Conservation (phyloP, 1,140 invertebrate species). For the Fopius arisanus region DNA sequence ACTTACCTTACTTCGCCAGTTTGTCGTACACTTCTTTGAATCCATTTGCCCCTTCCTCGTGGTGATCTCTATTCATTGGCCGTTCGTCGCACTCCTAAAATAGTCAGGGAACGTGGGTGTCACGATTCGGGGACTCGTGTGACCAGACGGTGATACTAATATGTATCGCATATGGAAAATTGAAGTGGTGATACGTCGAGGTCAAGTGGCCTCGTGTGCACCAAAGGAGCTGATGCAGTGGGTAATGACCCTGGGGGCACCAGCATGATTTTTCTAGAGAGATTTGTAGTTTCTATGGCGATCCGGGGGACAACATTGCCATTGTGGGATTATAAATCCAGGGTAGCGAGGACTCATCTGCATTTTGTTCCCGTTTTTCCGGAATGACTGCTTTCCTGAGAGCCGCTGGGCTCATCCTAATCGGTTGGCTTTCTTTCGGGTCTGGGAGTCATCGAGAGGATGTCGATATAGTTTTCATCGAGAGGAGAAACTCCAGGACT, state of each 20-base stretch:
- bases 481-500: neutral
- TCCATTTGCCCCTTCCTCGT: neutral
- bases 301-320: conserved; percentile 22
- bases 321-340: conserved; percentile 44
- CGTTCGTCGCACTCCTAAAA: conserved; percentile 22
- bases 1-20: too few species aligned
- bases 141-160: neutral
- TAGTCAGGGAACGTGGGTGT: conserved; percentile 23
- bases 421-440: neutral
- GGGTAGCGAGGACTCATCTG: conserved; percentile 19
- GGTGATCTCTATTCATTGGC: neutral
- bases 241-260: conserved; percentile 49
- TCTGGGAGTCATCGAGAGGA: conserved; percentile 11
- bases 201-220: conserved; percentile 13
- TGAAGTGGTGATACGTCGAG: neutral
- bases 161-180: conserved; percentile 6
- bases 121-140: neutral
- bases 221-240: conserved; percentile 10
- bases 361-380: conserved; percentile 41
- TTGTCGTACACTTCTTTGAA: neutral
- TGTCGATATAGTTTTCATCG: conserved; percentile 27
- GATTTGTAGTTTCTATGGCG: conserved; percentile 30
- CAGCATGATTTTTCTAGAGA: conserved; percentile 44
- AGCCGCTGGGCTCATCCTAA: neutral
- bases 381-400: conserved; percentile 35